Base-by-base conservation (phyloP, 2,113 vertebrate species). In the Entelurus aequoreus region DNA sequence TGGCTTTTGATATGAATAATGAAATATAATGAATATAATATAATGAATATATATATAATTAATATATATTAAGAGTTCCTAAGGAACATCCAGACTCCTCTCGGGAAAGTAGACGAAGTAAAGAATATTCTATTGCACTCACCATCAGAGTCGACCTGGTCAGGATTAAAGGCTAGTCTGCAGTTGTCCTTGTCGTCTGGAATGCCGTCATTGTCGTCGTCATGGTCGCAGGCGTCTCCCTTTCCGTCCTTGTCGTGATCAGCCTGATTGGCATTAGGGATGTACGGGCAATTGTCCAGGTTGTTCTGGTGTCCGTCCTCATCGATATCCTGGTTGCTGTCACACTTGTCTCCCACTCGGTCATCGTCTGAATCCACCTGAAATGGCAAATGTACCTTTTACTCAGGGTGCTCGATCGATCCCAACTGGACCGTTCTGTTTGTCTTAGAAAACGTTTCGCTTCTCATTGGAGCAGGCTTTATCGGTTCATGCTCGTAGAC, bases 291-390 rank as follows among this genome's bases (percentile, higher is more conserved):
- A 81, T 99, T 99, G 90, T 99, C 97, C 79, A 99, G 87, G 67
- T 99, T 99, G 90, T 99, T 99, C 86, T 99, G 97, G 86, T 98
- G 96, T 53, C 97, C 97, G 6, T 99, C 97, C 78, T 99, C 97
- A 69, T 99, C 97, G n/a, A 99, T 99, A 72, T 99, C 96, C 81
- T 99, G 94, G 80, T 99, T 99, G 79, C 91, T 96, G 87, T 99
- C 97, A 37, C 97, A 99, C 50, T 94, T 89, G 66, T 99, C 97
- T 63, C 97, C 97, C 42, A 99, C 95, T 6, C 65, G 94, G 72
- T 98, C 96, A 13, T 96, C 95, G 72, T 99, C 97, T 0, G 94
- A 92, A 80, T 99, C 97, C 54, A 94, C 86, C 97, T 99, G 79
- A 40, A 59, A 55, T 19, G 40, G 11, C 6, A 54, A 37, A 35